phyloP scores from a whole-genome alignment of 2,113 vertebrate species.

The Prionailurus bengalensis region DNA sequence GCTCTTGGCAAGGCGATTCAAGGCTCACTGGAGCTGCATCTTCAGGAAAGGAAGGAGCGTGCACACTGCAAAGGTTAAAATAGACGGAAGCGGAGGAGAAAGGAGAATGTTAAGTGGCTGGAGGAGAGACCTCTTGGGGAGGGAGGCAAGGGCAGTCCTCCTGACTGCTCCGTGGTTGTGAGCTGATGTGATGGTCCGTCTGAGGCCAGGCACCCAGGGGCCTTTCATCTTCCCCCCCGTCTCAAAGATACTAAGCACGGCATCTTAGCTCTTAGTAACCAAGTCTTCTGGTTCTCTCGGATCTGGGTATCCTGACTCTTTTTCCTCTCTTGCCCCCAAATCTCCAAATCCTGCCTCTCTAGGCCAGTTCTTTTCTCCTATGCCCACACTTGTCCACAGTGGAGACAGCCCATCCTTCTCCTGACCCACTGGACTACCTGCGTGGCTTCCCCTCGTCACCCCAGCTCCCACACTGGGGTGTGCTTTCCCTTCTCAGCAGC shows the following conservation, averaged over 20 bases:
- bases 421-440: not conserved
- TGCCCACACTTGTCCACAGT: fast-evolving
- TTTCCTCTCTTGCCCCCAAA: not conserved
- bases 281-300: not conserved
- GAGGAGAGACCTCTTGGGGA: not conserved
- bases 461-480: not conserved
- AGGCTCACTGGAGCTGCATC: not conserved
- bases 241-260: not conserved
- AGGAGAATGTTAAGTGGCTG: slow-evolving; percentile 35
- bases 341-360: not conserved
- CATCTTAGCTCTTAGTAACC: not conserved
- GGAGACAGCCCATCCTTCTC: not conserved
- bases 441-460: not conserved
- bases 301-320: not conserved
- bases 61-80: slow-evolving; percentile 28
- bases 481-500: not conserved
- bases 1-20: not conserved
- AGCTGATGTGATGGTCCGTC: not conserved
- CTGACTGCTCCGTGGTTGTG: not conserved
- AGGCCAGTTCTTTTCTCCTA: not conserved
- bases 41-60: not conserved
- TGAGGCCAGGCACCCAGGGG: not conserved
- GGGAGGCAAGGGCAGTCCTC: too few relatives aligned
- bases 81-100: not conserved
- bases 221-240: not conserved